A percentile compares a stretch with the other conserved stretches of the same genome.
These are phyloP conservation scores for Isurus oxyrinchus DNA, from an alignment of 2,113 vertebrate species.

Conservation along the genomic window DNA sequence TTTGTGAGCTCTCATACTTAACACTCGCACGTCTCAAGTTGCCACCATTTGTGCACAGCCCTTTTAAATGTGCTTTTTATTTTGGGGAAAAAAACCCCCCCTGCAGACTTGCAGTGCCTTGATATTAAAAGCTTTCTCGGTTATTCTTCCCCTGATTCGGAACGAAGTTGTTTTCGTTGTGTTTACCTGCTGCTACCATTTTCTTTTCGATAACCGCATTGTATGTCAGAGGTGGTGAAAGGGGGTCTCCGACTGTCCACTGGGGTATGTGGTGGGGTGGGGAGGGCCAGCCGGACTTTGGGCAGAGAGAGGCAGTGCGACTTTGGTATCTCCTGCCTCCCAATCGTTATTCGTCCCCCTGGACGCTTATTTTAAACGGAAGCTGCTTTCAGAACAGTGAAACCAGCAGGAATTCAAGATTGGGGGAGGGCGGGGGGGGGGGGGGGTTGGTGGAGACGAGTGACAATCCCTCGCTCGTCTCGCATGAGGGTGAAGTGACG, in stretches of 20 bases:
- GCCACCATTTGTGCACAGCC: not conserved
- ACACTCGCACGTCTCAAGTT: not conserved
- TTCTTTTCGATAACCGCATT: not conserved
- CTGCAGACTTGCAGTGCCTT: conserved; percentile 8
- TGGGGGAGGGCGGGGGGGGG: too few species aligned
- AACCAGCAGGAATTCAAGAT: too few species aligned
- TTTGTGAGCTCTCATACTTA: too few species aligned
- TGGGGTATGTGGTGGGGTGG: not conserved
- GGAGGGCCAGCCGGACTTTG: too few species aligned
- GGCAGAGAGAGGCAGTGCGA: too few species aligned
- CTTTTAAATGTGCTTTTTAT: not conserved
- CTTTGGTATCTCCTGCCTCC: too few species aligned
- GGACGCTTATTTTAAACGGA: too few species aligned
- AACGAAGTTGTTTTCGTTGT: not conserved
- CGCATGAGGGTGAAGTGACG: too few species aligned
- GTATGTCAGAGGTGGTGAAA: not conserved
- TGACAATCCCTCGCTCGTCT: too few species aligned
- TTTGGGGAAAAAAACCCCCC: not conserved
- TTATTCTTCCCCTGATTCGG: not conserved
- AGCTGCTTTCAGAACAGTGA: too few species aligned
- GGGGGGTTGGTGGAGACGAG: too few species aligned
- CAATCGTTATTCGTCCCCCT: too few species aligned
- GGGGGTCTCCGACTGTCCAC: not conserved
- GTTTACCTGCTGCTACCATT: not conserved
- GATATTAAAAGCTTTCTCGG: not conserved